Conservation (phyloP, 1,140 invertebrate species). For the Solenopsis fugax region DNA sequence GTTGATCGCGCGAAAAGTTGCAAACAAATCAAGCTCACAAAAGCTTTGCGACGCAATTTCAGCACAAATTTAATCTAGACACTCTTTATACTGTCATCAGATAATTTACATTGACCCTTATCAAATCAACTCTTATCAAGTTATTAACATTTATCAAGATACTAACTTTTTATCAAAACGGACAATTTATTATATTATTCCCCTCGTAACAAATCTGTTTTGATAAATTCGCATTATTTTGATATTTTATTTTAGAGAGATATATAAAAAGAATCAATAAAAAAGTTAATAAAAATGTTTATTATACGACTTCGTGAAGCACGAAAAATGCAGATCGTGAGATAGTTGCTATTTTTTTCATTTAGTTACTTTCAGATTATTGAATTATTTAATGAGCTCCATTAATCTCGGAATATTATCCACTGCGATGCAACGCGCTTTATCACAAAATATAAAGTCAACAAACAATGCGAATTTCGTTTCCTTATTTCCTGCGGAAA, state of each 20-base stretch:
- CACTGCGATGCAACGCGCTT: neutral
- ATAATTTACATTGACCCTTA: conserved; percentile 24
- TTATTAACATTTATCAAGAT: neutral
- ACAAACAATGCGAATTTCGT: conserved; percentile 57
- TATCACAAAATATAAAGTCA: conserved; percentile 46
- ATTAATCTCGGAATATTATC: neutral
- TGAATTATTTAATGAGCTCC: conserved; percentile 21
- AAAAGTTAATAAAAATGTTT: neutral
- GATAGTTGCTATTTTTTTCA: neutral
- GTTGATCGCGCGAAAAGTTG: conserved; percentile 61
- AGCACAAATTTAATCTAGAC: conserved; percentile 35
- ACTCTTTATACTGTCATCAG: conserved; percentile 25
- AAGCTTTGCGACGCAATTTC: conserved; percentile 47
- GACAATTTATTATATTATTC: conserved; percentile 14
- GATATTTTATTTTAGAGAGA: neutral
- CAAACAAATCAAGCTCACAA: conserved; percentile 52
- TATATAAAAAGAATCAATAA: neutral
- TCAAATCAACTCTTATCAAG: conserved; percentile 17
- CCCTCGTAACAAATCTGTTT: neutral
- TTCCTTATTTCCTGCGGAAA: conserved; percentile 60
- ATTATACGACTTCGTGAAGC: neutral
- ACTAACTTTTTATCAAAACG: neutral
- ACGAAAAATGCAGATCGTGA: neutral
- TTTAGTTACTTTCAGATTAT: neutral
- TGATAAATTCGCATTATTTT: neutral